phyloP scores from a whole-genome alignment of 2,797 vertebrate species.

The Clarias fuscus region DNA sequence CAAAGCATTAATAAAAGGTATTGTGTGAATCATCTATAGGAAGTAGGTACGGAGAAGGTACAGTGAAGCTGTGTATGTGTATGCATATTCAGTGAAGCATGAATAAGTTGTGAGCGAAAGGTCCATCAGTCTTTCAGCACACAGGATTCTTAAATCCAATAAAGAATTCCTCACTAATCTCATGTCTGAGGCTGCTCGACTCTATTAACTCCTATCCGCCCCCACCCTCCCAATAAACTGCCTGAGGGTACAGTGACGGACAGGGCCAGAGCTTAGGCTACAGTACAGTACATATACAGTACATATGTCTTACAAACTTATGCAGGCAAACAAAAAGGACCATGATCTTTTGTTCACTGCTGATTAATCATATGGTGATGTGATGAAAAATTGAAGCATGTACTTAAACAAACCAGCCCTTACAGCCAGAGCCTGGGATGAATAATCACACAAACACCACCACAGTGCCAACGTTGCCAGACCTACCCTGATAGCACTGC shows the following conservation, averaged over 20 bases:
- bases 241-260: conserved; percentile 64
- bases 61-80: conserved; percentile 6
- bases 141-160: conserved; percentile 55
- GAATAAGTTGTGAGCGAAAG: conserved; percentile 62
- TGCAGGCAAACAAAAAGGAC: background rate
- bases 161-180: conserved; percentile 65
- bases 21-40: background rate
- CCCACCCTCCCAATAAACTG: conserved; percentile 41
- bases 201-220: conserved; percentile 35
- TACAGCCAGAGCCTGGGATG: background rate
- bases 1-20: background rate
- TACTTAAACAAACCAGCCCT: background rate
- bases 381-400: background rate
- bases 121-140: conserved; percentile 47
- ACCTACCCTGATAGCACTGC: background rate
- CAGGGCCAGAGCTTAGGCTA: conserved; percentile 59
- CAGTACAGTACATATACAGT: too few relatives aligned
- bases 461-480: background rate
- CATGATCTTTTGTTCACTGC: background rate
- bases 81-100: conserved; percentile 25
- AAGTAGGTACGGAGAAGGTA: conserved; percentile 3
- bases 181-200: conserved; percentile 49
- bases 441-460: background rate
- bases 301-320: background rate
- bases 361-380: background rate